These are phyloP conservation scores for Charanyca ferruginea DNA, from an alignment of 2,888 invertebrate species.

Conservation along the genomic window DNA sequence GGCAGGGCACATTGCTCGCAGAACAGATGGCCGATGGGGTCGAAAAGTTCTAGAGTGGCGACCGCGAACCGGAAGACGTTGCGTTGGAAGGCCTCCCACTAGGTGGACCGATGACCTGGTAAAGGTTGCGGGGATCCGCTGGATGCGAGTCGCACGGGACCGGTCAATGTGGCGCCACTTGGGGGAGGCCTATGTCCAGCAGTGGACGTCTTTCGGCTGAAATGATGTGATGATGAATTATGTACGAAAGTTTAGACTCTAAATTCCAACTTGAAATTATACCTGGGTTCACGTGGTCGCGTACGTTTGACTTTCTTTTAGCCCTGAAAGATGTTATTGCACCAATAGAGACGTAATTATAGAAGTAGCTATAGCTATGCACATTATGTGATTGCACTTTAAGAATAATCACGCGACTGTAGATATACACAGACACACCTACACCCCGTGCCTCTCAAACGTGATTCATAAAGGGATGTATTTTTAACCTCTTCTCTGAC, in stretches of 20 bases:
- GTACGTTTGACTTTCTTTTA: background rate
- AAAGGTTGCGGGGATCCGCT: too few relatives aligned
- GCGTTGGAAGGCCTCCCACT: too few relatives aligned
- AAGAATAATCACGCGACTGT: slow-evolving; percentile 19
- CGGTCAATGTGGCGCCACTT: too few relatives aligned
- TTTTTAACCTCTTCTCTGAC: slow-evolving; percentile 51
- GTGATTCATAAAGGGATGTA: slow-evolving; percentile 30
- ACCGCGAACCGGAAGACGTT: too few relatives aligned
- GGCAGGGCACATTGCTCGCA: too few relatives aligned
- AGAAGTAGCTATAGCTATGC: background rate
- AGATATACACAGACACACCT: slow-evolving; percentile 24
- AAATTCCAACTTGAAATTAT: background rate
- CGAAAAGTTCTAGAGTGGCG: too few relatives aligned
- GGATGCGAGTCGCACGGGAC: too few relatives aligned
- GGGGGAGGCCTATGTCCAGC: too few relatives aligned
- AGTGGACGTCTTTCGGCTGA: too few relatives aligned
- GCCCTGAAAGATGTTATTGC: slow-evolving; percentile 36
- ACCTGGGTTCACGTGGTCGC: background rate
- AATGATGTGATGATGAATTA: too few relatives aligned
- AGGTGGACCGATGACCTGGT: too few relatives aligned
- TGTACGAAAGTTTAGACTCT: background rate
- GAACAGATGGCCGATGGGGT: too few relatives aligned
- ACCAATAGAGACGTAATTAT: slow-evolving; percentile 1
- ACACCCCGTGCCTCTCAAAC: slow-evolving; percentile 14
- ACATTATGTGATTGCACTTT: slow-evolving; percentile 26